Conservation (phyloP, 2,888 invertebrate species). For the Orthosia incerta region DNA sequence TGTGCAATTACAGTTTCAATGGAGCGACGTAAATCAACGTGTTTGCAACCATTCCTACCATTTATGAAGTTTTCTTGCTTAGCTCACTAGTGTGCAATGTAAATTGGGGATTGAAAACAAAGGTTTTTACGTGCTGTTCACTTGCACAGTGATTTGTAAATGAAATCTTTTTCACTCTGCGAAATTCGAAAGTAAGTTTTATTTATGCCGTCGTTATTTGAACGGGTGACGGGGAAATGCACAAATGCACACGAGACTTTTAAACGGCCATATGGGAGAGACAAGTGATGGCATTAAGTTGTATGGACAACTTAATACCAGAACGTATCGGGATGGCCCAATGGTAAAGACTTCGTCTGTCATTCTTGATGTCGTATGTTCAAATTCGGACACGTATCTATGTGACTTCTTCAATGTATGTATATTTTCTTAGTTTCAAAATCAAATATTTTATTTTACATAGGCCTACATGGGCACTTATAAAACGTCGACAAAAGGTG, state of each 20-base stretch:
- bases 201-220: background rate
- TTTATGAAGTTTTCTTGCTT: conserved; percentile 57
- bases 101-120: conserved; percentile 30
- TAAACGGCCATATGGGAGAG: background rate
- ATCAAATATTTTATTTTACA: too few species aligned
- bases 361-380: too few species aligned
- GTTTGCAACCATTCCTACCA: conserved; percentile 53
- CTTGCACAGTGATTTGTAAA: conserved; percentile 8
- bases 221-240: background rate
- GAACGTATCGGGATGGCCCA: too few species aligned
- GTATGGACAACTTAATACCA: background rate
- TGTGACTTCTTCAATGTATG: too few species aligned
- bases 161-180: background rate
- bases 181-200: background rate
- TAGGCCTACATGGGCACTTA: too few species aligned
- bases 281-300: too few species aligned
- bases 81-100: conserved; percentile 36
- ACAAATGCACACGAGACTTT: background rate
- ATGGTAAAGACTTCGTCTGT: too few species aligned
- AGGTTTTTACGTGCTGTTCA: conserved; percentile 9
- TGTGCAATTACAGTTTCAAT: conserved; percentile 79
- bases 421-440: too few species aligned
- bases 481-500: too few species aligned
- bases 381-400: too few species aligned
- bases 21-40: conserved; percentile 74